Evolutionary conservation across 2,888 invertebrate species (phyloP).

Genomic region (Lasioglossum malachurum): DNA sequence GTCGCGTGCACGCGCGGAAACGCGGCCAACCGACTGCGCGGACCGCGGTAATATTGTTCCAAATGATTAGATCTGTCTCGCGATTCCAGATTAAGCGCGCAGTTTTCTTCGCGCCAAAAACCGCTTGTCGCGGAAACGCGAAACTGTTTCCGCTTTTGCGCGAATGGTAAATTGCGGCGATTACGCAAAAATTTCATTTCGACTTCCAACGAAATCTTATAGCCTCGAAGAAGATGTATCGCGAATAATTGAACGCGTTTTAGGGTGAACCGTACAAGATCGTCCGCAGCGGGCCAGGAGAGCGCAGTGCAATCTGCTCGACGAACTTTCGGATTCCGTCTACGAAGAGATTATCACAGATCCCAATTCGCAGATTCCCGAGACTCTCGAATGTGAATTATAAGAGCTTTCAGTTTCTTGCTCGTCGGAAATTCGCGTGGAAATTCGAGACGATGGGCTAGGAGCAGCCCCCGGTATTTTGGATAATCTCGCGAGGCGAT

Average conservation of each 20-base stretch:
- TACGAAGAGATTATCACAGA: background rate
- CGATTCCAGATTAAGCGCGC: background rate
- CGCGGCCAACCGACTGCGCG: background rate
- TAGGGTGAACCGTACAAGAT: background rate
- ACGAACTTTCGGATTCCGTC: background rate
- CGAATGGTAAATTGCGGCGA: background rate
- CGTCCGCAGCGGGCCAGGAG: background rate
- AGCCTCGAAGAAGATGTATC: background rate
- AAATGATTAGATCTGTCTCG: background rate
- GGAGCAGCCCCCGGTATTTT: background rate
- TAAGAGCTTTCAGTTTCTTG: conserved; percentile 11
- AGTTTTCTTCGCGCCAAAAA: background rate
- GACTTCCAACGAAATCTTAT: background rate
- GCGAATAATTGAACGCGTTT: background rate
- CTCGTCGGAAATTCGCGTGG: background rate
- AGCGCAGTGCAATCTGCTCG: background rate
- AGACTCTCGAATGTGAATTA: conserved; percentile 9
- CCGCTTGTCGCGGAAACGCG: background rate
- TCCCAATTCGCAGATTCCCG: conserved; percentile 1
- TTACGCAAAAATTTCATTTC: background rate
- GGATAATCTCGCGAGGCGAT: background rate
- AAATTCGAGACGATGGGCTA: background rate
- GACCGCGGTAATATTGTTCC: background rate
- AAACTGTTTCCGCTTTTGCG: background rate
- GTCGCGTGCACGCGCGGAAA: background rate